A percentile compares a stretch with the other conserved stretches of the same genome.
phyloP scores from a whole-genome alignment of 30 jellyfish, hydroid and myxozoan species.

The Chrysaora quinquecirrha region DNA sequence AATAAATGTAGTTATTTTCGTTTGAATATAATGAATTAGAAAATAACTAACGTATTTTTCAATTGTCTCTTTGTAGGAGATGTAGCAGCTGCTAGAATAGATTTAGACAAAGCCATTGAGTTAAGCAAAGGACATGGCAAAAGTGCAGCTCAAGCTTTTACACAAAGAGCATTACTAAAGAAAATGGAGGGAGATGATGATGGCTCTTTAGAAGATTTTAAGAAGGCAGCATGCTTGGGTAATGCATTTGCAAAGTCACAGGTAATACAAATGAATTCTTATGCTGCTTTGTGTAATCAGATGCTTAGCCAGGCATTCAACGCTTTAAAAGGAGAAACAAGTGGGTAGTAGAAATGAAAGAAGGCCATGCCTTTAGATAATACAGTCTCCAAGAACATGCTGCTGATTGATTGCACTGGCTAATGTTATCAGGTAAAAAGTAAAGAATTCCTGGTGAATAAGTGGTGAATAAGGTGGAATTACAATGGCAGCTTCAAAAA shows the following conservation, averaged over 20 bases:
- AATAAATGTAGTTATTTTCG: too few relatives aligned
- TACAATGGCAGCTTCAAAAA: too few relatives aligned
- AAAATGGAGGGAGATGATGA: constrained; percentile 76
- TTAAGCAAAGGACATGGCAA: constrained; percentile 81
- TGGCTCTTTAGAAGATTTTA: constrained; percentile 73
- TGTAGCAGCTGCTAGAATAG: constrained; percentile 63
- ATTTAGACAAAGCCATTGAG: constrained; percentile 75
- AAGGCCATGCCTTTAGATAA: background rate
- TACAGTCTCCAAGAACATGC: too few relatives aligned
- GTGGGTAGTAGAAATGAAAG: constrained; percentile 8
- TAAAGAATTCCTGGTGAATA: too few relatives aligned
- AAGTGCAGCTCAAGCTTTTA: constrained; percentile 90
- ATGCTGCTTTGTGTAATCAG: constrained; percentile 95
- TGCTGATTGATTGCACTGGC: too few relatives aligned
- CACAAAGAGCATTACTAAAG: constrained; percentile 82
- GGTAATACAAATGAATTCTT: constrained; percentile 76
- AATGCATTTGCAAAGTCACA: constrained; percentile 81
- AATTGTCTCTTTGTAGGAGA: constrained; percentile 70
- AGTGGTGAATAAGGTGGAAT: too few relatives aligned
- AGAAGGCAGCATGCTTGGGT: constrained; percentile 85
- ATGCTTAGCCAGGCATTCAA: constrained; percentile 83
- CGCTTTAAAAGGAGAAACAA: constrained; percentile 28
- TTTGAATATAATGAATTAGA: too few relatives aligned
- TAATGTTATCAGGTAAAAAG: too few relatives aligned
- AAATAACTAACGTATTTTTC: too few relatives aligned